Evolutionary conservation across 2,888 invertebrate species (phyloP).

Genomic region (Tridacna gigas): DNA sequence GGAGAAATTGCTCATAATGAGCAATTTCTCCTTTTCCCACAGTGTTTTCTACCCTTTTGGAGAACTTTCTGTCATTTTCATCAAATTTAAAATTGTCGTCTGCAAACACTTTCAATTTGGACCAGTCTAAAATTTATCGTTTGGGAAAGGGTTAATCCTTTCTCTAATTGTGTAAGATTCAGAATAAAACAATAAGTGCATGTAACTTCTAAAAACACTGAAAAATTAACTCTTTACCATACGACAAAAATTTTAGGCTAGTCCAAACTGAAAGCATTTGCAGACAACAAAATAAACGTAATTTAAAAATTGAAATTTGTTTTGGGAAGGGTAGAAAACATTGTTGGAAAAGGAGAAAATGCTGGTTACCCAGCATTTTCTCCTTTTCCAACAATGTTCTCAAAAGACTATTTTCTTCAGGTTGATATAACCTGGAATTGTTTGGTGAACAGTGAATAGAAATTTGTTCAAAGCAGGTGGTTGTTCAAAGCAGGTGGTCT

Average conservation of each 20-base stretch:
- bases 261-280: neutral
- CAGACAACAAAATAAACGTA: neutral
- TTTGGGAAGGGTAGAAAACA: neutral
- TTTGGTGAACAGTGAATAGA: neutral
- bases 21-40: neutral
- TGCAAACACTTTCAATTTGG: too few species aligned
- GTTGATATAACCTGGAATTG: neutral
- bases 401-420: neutral
- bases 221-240: neutral
- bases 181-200: too few species aligned
- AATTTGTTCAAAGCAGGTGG: too few species aligned
- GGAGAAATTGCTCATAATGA: neutral
- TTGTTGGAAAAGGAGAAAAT: neutral
- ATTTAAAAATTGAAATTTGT: neutral
- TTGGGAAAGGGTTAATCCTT: too few species aligned
- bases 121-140: too few species aligned
- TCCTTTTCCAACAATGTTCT: neutral
- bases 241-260: neutral
- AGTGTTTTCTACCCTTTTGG: neutral
- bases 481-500: too few species aligned
- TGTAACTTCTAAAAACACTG: too few species aligned
- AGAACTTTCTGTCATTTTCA: too few species aligned
- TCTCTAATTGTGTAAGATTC: too few species aligned
- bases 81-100: too few species aligned
- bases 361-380: neutral